Base-by-base conservation (phyloP, 1,140 invertebrate genomes). In the Pararge aegeria region DNA sequence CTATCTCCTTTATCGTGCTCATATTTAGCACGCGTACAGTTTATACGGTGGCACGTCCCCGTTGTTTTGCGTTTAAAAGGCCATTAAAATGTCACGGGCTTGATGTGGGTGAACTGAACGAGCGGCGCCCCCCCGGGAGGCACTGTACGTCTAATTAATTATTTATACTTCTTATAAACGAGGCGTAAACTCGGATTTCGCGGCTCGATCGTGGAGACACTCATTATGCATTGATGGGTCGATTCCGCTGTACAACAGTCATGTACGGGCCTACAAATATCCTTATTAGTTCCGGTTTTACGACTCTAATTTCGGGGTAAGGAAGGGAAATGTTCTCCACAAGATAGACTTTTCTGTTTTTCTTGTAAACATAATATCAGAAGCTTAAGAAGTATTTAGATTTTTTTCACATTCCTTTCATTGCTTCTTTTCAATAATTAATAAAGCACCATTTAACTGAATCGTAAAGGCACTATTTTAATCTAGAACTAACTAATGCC, bases 71-170 rank as follows among this genome's bases (percentile, higher is more conserved):
- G 70, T 75, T 83, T 76, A 79, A 79, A 78, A 79, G 70, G 70
- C 73, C 78, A 79, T 84, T 84, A 79, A 82, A 84, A 81, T 80
- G 78, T 80, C 77, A 80, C 77, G 62, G 65, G 69, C 64, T 72
- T 78, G 77, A 80, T 72, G 68, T 71, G 73, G 73, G 72, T 77
- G 75, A 74, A 76, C 66, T 69, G 71, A 67, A 67, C 65, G 66
- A 49, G n/a, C n/a, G n/a, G n/a, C 55, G 60, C 68, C 56, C 67
- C 64, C 69, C 59, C 46, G 61, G 67, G 65, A 55, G 61, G 61
- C 60, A 38, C 48, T 46, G 54, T 50, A 58, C 50, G 64, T 63
- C 65, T 73, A 76, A 80, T 83, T 80, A 80, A 76, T 83, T 79
- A 80, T 83, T 77, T 83, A 83, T 80, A 77, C 68, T 78, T 76